Conservation (phyloP, 2,797 vertebrate genomes). For the Champsocephalus gunnari region DNA sequence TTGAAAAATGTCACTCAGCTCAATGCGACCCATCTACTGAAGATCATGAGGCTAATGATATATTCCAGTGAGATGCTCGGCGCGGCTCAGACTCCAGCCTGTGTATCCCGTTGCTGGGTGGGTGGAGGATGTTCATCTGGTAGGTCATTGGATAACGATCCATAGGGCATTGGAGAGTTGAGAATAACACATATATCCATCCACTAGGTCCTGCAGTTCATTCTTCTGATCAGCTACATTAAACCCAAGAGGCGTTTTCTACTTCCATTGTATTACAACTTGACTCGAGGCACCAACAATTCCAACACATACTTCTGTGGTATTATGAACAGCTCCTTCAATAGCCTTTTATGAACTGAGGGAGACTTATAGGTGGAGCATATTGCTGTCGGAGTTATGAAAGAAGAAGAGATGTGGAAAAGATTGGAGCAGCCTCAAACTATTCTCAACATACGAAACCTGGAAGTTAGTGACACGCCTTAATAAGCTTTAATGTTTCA, state of each 20-base stretch:
- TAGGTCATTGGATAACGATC: conserved; percentile 52
- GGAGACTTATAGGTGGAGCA: conserved; percentile 14
- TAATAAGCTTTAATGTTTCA: conserved; percentile 49
- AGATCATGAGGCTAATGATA: conserved; percentile 62
- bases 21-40: conserved; percentile 46
- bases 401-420: conserved; percentile 9
- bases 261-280: conserved; percentile 29
- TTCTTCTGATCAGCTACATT: conserved; percentile 29
- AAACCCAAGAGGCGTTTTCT: conserved; percentile 29
- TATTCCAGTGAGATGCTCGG: conserved; percentile 49
- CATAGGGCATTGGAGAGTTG: conserved; percentile 20
- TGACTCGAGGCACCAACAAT: conserved; percentile 1
- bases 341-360: conserved; percentile 43
- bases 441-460: conserved; percentile 31
- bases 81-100: conserved; percentile 32
- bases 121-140: conserved; percentile 39
- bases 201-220: conserved; percentile 12
- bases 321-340: conserved; percentile 30
- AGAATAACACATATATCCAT: conserved; percentile 19
- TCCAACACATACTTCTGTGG: conserved; percentile 4
- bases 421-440: conserved; percentile 28
- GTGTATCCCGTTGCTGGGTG: conserved; percentile 16
- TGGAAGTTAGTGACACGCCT: conserved; percentile 40
- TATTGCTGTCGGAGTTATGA: conserved; percentile 18
- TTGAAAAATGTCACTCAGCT: conserved; percentile 25